Conservation (phyloP, 2,797 vertebrate species). For the Neosalanx taihuensis region DNA sequence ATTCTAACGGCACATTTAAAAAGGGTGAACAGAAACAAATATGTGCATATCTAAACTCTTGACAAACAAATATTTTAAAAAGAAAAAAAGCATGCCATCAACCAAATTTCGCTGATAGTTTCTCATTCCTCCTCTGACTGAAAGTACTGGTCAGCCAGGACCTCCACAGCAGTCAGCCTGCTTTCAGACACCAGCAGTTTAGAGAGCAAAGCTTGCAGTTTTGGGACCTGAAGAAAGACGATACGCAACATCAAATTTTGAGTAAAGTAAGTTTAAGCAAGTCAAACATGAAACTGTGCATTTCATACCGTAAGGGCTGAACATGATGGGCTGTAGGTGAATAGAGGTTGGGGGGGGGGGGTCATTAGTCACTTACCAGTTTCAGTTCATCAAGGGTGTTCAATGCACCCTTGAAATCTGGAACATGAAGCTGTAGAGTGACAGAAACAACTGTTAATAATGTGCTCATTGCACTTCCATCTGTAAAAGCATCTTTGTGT, state of each 20-base stretch:
- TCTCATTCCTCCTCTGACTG: neutral
- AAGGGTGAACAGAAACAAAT: no score
- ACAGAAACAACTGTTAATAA: neutral
- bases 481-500: neutral
- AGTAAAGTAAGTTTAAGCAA: neutral
- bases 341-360: neutral
- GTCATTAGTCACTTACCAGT: slow-evolving; percentile 56
- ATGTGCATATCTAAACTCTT: neutral
- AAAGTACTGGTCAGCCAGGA: slow-evolving; percentile 29
- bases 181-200: slow-evolving; percentile 17
- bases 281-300: no score
- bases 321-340: neutral
- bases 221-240: slow-evolving; percentile 16
- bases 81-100: no score
- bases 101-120: no score
- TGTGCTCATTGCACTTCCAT: neutral
- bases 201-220: slow-evolving; percentile 19
- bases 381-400: slow-evolving; percentile 59
- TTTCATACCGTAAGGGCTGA: no score
- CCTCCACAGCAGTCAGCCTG: slow-evolving; percentile 20
- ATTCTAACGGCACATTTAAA: no score
- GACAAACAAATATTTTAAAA: neutral
- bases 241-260: neutral
- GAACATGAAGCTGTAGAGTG: slow-evolving; percentile 64
- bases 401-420: slow-evolving; percentile 56